phyloP scores from a whole-genome alignment of 1,140 invertebrate genomes.

The Bombus huntii region DNA sequence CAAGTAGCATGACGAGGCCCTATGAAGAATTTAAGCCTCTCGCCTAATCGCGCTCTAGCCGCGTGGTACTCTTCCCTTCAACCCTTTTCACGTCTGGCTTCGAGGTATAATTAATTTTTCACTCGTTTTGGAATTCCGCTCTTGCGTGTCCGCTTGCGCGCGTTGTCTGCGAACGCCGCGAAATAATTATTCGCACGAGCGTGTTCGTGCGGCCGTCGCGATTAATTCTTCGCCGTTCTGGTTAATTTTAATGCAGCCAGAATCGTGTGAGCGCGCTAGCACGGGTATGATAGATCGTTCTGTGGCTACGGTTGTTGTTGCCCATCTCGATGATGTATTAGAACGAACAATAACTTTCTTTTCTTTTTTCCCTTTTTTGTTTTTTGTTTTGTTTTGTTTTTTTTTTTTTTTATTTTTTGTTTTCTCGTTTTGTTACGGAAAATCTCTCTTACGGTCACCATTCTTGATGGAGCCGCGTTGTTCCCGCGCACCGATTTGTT shows the following conservation, averaged over 20 bases:
- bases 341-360: neutral
- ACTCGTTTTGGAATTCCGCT: constrained; percentile 32
- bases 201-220: constrained; percentile 17
- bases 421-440: neutral
- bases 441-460: neutral
- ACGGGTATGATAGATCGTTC: constrained; percentile 2
- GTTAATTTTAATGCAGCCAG: constrained; percentile 39
- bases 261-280: no score
- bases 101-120: constrained; percentile 58
- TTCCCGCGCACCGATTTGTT: neutral
- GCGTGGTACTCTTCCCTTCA: neutral
- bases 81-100: neutral
- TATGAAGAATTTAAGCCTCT: constrained; percentile 55
- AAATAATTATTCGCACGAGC: constrained; percentile 54
- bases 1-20: constrained; percentile 10
- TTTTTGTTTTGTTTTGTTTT: no score
- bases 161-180: neutral
- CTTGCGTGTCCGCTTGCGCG: constrained; percentile 12
- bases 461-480: neutral
- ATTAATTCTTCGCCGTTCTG: constrained; percentile 37
- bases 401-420: no score
- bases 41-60: neutral
- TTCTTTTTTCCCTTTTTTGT: neutral
- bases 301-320: neutral
- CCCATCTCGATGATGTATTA: neutral